These are phyloP conservation scores for Cyprinodon diabolis DNA, from an alignment of 2,797 vertebrate species.

Conservation along the genomic window DNA sequence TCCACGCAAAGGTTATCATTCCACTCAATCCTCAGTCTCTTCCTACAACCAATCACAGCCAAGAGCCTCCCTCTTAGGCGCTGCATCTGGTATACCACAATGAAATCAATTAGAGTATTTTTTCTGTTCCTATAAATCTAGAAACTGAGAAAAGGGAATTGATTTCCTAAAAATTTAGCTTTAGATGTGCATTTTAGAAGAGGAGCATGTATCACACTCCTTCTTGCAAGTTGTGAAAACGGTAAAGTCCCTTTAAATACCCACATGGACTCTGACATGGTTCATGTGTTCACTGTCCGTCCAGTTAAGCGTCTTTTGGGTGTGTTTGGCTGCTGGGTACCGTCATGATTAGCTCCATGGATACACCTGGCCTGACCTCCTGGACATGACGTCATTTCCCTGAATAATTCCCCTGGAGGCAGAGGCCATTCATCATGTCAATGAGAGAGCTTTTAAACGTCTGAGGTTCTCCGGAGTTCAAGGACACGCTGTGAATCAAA, in stretches of 20 bases:
- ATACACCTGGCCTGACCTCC: constrained; percentile 37
- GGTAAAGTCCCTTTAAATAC: neutral
- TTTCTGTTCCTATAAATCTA: too few relatives aligned
- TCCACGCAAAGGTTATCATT: too few relatives aligned
- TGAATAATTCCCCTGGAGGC: constrained; percentile 13
- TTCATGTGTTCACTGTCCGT: constrained; percentile 45
- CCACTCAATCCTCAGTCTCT: too few relatives aligned
- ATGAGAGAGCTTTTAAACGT: constrained; percentile 56
- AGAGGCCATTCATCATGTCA: constrained; percentile 57
- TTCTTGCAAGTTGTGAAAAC: constrained; percentile 20
- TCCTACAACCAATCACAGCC: too few relatives aligned
- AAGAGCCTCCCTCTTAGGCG: too few relatives aligned
- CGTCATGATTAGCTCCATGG: constrained; percentile 39
- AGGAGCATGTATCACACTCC: neutral
- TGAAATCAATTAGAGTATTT: too few relatives aligned
- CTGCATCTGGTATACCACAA: too few relatives aligned
- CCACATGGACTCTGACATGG: constrained; percentile 43
- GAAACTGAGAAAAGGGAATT: too few relatives aligned
- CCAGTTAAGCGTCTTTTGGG: constrained; percentile 47
- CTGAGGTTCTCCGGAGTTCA: constrained; percentile 29
- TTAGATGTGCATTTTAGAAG: neutral
- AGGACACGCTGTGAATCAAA: constrained; percentile 56
- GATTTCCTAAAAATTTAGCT: neutral
- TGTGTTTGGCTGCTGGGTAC: constrained; percentile 28
- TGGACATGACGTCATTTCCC: constrained; percentile 42